These are phyloP conservation scores for Polydrusus tereticollis DNA, from an alignment of 2,888 invertebrate genomes.

Conservation along the genomic window DNA sequence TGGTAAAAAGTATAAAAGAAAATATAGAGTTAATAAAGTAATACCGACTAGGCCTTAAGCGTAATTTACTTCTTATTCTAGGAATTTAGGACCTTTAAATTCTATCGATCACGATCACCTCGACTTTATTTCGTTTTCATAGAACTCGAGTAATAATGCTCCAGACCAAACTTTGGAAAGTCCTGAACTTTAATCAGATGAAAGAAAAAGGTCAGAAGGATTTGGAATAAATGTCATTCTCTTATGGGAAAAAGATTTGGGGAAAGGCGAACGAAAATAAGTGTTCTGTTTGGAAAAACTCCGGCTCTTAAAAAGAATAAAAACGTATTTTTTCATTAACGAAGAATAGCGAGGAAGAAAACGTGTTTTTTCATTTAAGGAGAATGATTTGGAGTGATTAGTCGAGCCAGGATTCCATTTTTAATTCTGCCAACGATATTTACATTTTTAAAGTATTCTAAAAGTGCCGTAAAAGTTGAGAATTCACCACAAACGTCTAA, in stretches of 20 bases:
- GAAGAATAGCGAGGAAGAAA: neutral
- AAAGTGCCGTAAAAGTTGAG: no score
- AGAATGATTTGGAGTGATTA: neutral
- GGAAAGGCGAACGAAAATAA: neutral
- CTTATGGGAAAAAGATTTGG: constrained; percentile 6
- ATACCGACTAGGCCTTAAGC: no score
- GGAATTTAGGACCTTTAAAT: no score
- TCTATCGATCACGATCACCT: neutral
- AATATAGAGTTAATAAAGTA: no score
- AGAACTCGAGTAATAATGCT: neutral
- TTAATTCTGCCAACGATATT: neutral
- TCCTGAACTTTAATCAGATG: constrained; percentile 3
- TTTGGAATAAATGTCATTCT: constrained; percentile 10
- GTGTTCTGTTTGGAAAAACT: neutral
- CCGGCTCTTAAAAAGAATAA: neutral
- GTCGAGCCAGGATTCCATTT: neutral
- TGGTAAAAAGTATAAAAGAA: no score
- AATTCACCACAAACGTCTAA: no score
- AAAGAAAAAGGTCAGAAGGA: constrained; percentile 2
- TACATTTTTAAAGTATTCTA: no score
- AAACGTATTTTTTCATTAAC: neutral
- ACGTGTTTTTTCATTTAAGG: neutral
- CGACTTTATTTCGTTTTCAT: neutral
- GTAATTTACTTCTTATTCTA: no score
- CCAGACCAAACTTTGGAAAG: neutral